Evolutionary conservation across 1,140 invertebrate species (phyloP).

Genomic region (Panagrolaimus sp.): DNA sequence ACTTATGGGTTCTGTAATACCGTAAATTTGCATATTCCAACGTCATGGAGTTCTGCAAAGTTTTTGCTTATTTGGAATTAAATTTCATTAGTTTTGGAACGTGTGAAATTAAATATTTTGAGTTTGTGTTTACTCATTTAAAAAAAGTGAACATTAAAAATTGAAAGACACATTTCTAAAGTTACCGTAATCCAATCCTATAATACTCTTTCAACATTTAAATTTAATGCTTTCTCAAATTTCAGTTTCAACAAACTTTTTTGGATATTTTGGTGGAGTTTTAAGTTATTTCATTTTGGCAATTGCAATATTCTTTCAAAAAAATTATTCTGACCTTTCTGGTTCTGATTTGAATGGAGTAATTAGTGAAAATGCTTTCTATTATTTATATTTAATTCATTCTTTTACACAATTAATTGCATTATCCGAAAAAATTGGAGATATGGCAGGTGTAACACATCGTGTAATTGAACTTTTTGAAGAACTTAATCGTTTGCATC

Average conservation of each 20-base stretch:
- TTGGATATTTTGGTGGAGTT: constrained; percentile 67
- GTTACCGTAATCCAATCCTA: too few relatives aligned
- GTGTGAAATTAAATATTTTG: too few relatives aligned
- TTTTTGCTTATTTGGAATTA: too few relatives aligned
- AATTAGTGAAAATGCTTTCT: constrained; percentile 67
- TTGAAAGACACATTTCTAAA: too few relatives aligned
- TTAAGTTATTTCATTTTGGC: constrained; percentile 67
- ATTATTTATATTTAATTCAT: constrained; percentile 67
- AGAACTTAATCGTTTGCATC: constrained; percentile 49
- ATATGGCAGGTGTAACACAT: constrained; percentile 65
- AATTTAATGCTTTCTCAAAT: constrained; percentile 45
- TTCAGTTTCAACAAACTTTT: constrained; percentile 62
- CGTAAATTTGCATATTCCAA: too few relatives aligned
- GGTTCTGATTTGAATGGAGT: constrained; percentile 63
- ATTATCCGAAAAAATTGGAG: constrained; percentile 62
- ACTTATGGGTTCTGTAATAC: too few relatives aligned
- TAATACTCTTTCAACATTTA: too few relatives aligned
- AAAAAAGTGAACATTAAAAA: too few relatives aligned
- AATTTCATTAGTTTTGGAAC: too few relatives aligned
- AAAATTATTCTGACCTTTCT: constrained; percentile 62
- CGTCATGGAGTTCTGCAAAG: too few relatives aligned
- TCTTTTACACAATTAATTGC: constrained; percentile 66
- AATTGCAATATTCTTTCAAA: constrained; percentile 66
- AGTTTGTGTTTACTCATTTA: too few relatives aligned
- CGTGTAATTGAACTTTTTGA: constrained; percentile 60